These are phyloP conservation scores for Cryptophagus acutangulus DNA, from an alignment of 2,888 invertebrate species.

Conservation along the genomic window DNA sequence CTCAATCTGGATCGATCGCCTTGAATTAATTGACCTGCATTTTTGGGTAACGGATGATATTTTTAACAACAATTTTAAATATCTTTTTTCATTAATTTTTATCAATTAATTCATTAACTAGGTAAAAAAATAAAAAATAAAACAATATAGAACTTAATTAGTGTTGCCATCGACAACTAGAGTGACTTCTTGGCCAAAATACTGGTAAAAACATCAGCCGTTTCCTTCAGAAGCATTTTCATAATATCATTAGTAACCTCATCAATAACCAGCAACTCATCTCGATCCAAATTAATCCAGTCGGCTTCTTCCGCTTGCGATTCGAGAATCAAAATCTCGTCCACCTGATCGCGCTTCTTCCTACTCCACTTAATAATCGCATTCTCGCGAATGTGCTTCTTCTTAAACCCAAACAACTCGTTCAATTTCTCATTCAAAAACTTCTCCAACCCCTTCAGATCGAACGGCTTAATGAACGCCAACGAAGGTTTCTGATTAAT, in stretches of 20 bases:
- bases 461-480: conserved; percentile 49
- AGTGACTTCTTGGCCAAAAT: conserved; percentile 29
- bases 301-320: conserved; percentile 65
- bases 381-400: conserved; percentile 52
- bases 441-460: conserved; percentile 49
- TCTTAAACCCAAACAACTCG: conserved; percentile 53
- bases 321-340: conserved; percentile 66
- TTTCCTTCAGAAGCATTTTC: conserved; percentile 51
- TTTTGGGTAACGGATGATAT: no score
- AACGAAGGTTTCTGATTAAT: conserved; percentile 38
- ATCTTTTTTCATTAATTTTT: no score
- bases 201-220: conserved; percentile 37
- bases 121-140: no score
- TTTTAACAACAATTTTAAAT: no score
- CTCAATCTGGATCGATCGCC: no score
- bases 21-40: no score
- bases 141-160: no score
- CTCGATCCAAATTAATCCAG: conserved; percentile 70
- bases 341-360: conserved; percentile 65
- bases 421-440: conserved; percentile 52
- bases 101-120: no score
- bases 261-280: conserved; percentile 65
- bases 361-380: conserved; percentile 58
- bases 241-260: conserved; percentile 56
- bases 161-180: no score